phyloP scores from a whole-genome alignment of 2,888 invertebrate genomes.

The Aphidius colemani region DNA sequence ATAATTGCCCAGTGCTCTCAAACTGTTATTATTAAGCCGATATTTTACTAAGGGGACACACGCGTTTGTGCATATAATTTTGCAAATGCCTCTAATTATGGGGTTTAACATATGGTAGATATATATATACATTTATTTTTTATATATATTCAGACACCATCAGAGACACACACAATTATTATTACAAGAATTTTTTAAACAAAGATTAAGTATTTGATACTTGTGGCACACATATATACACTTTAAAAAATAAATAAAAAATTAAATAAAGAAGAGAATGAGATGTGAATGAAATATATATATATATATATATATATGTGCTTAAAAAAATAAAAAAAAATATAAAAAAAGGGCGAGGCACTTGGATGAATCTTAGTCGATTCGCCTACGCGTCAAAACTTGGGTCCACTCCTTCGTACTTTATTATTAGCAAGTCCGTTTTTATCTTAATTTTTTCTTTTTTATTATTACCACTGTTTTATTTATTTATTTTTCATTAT shows the following conservation, averaged over 20 bases:
- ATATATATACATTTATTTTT: conserved; percentile 17
- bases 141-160: neutral
- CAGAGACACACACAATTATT: neutral
- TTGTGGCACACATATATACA: no score
- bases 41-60: conserved; percentile 61
- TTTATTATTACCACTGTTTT: conserved; percentile 19
- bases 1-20: conserved; percentile 59
- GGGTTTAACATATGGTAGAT: conserved; percentile 45
- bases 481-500: neutral
- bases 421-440: conserved; percentile 48
- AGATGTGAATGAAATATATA: neutral
- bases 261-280: conserved; percentile 4
- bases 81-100: conserved; percentile 59
- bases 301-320: neutral
- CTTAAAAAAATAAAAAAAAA: neutral
- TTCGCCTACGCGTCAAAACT: conserved; percentile 57
- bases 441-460: conserved; percentile 34
- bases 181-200: conserved; percentile 1
- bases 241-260: conserved; percentile 12
- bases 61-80: conserved; percentile 60
- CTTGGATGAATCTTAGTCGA: conserved; percentile 41
- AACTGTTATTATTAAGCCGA: conserved; percentile 61
- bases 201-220: no score
- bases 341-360: conserved; percentile 36
- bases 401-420: conserved; percentile 44